A percentile compares a stretch with the other conserved stretches of the same genome.
phyloP scores from a whole-genome alignment of 2,797 vertebrate genomes.

The Sciaenops ocellatus region DNA sequence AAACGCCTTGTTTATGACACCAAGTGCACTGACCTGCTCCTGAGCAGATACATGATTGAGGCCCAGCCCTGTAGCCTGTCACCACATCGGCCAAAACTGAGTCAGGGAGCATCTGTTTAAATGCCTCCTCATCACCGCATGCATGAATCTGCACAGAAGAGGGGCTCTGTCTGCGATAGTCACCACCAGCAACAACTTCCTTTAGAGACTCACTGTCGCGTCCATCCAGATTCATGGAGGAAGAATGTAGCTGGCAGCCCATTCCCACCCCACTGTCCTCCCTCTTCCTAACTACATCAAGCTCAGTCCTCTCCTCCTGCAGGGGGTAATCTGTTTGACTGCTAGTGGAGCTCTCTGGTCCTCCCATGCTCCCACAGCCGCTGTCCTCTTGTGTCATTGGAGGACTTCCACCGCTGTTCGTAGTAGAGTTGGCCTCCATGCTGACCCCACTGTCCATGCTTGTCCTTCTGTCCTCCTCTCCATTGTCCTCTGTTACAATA shows the following conservation, averaged over 20 bases:
- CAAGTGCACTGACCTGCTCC: constrained; percentile 78
- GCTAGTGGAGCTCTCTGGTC: constrained; percentile 63
- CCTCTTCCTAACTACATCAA: constrained; percentile 9
- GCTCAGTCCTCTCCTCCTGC: constrained; percentile 43
- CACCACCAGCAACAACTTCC: constrained; percentile 38
- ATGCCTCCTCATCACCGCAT: constrained; percentile 29
- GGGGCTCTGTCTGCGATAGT: constrained; percentile 76
- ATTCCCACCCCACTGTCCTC: constrained; percentile 78
- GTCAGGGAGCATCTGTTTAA: constrained; percentile 53
- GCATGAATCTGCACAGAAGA: constrained; percentile 42
- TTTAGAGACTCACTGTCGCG: constrained; percentile 53
- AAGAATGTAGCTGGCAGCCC: constrained; percentile 57
- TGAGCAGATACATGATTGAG: constrained; percentile 77
- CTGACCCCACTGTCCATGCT: constrained; percentile 82
- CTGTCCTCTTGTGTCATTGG: constrained; percentile 79
- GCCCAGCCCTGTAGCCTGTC: constrained; percentile 76
- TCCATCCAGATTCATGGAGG: constrained; percentile 55
- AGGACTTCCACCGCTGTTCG: constrained; percentile 13
- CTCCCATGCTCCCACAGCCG: constrained; percentile 82
- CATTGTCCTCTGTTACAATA: constrained; percentile 25
- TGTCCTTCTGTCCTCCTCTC: constrained; percentile 70
- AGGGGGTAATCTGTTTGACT: constrained; percentile 61
- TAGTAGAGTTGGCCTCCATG: constrained; percentile 47
- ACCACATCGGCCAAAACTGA: constrained; percentile 60
- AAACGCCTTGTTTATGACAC: constrained; percentile 73